phyloP scores from a whole-genome alignment of 2,797 vertebrate genomes.

The Galagoides demidoff region DNA sequence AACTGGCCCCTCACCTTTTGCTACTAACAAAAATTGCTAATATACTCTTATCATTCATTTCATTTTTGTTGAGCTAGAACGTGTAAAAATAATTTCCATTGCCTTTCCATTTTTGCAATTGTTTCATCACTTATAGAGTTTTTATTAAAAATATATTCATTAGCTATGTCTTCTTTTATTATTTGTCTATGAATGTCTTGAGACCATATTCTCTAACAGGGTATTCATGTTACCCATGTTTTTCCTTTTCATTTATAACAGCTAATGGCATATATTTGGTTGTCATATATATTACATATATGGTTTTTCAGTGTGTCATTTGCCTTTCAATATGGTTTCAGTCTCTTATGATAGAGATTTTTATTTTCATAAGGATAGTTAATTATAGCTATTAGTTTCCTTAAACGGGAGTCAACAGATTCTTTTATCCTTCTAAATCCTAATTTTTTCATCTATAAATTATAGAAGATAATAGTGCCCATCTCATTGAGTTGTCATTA shows the following conservation, averaged over 20 bases:
- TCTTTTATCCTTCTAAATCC: not conserved
- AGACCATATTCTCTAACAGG: not conserved
- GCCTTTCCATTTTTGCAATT: not conserved
- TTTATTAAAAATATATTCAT: not conserved
- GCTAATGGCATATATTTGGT: not conserved
- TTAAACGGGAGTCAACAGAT: not conserved
- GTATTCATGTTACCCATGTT: not conserved
- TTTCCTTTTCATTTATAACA: not conserved
- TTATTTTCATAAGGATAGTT: constrained; percentile 3
- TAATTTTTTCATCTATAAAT: not conserved
- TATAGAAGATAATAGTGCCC: not conserved
- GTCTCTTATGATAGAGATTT: not conserved
- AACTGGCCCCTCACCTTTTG: too few species aligned
- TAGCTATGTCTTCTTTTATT: not conserved
- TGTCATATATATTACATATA: not conserved
- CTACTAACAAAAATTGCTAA: too few species aligned
- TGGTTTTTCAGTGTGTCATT: not conserved
- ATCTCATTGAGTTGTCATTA: not conserved
- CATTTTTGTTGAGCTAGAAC: not conserved
- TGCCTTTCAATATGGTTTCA: constrained; percentile 11
- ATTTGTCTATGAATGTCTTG: not conserved
- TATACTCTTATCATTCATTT: not conserved
- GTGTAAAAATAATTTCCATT: not conserved
- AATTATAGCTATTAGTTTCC: not conserved
- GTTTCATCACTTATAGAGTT: not conserved